Base-by-base conservation (phyloP, 1,140 invertebrate species). In the Trissolcus basalis region DNA sequence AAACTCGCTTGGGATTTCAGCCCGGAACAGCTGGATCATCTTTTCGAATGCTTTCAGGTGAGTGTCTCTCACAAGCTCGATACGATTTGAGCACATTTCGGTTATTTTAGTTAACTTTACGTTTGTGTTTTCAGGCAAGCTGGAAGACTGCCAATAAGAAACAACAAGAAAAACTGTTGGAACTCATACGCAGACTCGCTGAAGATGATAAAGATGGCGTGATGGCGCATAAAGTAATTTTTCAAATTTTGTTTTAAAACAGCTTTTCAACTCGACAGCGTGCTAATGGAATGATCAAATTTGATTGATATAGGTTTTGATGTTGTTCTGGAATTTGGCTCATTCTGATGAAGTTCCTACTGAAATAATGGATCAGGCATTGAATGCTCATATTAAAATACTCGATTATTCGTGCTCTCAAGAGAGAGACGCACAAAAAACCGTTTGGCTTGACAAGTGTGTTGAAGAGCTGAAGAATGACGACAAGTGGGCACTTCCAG, bases 121-220 rank as follows among this genome's bases (percentile, higher is more conserved):
- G 8, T 79, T 70, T 51, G 10, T 64, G 61, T 69, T 72, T 77
- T 32, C 83, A 97, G 94, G 92, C 93, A 75, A 97, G 95, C 89
- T 99, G 97, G 97, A 96, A 95, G 59, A 96, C 95, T 81, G 97
- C 97, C 14, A 97, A 94, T 85, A 97, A 97, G 87, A 96, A 98
- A 85, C 97, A 98, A 89, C 91, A 97, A 75, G 97, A 99, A 89
- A 96, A 98, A 85, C 89, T 99, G 49, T 89, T 99, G 59, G 97
- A 99, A 89, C 90, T 99, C 61, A 99, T 99, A 78, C 91, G 97
- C 63, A 91, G 97, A 80, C 88, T 99, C 59, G 97, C 97, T 12
- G 97, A 99, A 89, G 97, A 98, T 89, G 97, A 99, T 88, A 99
- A 99, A 86, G 97, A 98, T 88, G 97, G 97, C 61, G 96, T 98